Percentiles rank a stretch among this genome's conserved stretches.
Conservation (phyloP, 2,797 vertebrate species). For the Microhierax caerulescens region DNA sequence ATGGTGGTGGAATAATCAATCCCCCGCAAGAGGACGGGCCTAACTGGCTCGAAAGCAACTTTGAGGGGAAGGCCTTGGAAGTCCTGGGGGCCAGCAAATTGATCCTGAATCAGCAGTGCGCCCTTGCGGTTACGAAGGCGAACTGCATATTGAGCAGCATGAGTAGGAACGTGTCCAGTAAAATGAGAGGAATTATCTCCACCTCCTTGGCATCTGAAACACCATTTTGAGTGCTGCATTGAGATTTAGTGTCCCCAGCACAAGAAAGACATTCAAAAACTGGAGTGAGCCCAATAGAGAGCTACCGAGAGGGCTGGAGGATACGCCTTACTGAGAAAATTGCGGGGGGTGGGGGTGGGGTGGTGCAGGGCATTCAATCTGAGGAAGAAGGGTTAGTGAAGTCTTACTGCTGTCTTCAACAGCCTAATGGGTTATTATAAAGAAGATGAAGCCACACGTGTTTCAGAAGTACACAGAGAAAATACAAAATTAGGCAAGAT, state of each 20-base stretch:
- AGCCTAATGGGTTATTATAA: neutral
- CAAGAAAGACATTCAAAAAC: neutral
- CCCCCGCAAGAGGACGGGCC: neutral
- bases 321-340: neutral
- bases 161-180: neutral
- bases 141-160: neutral
- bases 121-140: neutral
- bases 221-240: neutral
- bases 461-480: neutral
- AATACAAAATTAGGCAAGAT: neutral
- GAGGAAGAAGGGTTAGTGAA: neutral
- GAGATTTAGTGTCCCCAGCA: neutral
- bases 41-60: neutral
- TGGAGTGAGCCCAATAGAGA: neutral
- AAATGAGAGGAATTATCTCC: neutral
- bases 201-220: neutral
- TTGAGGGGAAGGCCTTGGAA: neutral
- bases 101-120: neutral
- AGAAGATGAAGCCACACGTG: neutral
- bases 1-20: neutral
- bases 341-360: too few relatives aligned
- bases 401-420: neutral
- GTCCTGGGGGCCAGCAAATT: neutral
- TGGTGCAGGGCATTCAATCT: neutral
- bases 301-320: neutral